Conservation (phyloP, 2,113 vertebrate species). For the Myanophis thanlyinensis region DNA sequence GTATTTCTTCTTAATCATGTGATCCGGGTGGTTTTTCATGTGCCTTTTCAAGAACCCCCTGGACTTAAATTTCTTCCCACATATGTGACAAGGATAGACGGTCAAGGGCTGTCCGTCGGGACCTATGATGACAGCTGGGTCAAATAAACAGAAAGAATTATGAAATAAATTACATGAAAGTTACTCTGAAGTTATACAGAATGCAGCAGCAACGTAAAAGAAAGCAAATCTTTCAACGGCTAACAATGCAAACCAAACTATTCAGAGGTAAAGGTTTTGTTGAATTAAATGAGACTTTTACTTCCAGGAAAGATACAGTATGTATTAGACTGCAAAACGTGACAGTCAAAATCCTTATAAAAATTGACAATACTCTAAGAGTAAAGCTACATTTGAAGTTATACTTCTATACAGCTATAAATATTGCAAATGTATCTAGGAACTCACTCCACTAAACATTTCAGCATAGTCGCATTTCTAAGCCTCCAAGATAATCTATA, state of each 20-base stretch:
- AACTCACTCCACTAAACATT: background rate
- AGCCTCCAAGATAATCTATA: background rate
- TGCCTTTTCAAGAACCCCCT: constrained; percentile 98
- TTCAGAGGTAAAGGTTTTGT: background rate
- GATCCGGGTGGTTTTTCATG: constrained; percentile 99
- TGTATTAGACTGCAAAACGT: background rate
- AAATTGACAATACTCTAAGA: background rate
- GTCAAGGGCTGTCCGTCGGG: constrained; percentile 97
- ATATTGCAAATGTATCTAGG: background rate
- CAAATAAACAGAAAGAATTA: constrained; percentile 63
- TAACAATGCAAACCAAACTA: background rate
- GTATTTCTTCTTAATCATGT: constrained; percentile 98
- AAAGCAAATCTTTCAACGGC: constrained; percentile 43
- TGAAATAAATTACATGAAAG: constrained; percentile 40
- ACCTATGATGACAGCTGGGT: constrained; percentile 96
- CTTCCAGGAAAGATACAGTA: background rate
- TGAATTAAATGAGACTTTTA: background rate
- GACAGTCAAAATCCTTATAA: background rate
- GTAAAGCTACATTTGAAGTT: background rate
- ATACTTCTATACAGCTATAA: background rate
- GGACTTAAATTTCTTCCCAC: constrained; percentile 99
- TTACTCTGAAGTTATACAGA: constrained; percentile 52
- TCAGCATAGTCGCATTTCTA: background rate
- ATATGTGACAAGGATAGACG: constrained; percentile 98
- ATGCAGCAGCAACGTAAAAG: constrained; percentile 52